Base-by-base conservation (phyloP, 2,888 invertebrate species). In the Ophraella communa region DNA sequence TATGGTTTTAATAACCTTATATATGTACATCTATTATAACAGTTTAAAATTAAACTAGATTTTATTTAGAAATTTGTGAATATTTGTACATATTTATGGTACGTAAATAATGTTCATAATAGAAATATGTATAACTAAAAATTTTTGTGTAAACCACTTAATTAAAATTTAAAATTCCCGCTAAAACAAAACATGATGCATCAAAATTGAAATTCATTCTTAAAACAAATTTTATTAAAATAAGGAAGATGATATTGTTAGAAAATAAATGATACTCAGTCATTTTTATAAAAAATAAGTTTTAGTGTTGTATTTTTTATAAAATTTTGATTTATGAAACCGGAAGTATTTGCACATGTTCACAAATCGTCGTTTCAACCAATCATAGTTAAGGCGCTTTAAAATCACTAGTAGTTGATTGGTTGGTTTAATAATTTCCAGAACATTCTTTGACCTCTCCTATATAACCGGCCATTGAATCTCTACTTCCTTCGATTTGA, bases 401-500 rank as follows among this genome's bases (percentile, higher is more conserved):
- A 17, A 11, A 27, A 47, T 44, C 57, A 65, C 59, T 54, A 62
- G 58, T 49, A 44, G 67, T 35, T 71, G 61, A 79, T 80, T 80
- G 80, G 80, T 69, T 55, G 61, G 20, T 24, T 21, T 17, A 39
- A 71, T 67, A 78, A 65, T 59, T 82, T 82, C 82, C 79, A 77
- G 81, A 81, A 80, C 67, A 69, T 68, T 72, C 75, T 71, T 64
- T 70, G 76, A 70, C 70, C 64, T 64, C n/a, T n/a, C 67, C 66
- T 79, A 81, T 81, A 81, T 70, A 82, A 78, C 74, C 80, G 70
- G 79, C 79, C 79, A 79, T 79, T 72, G 72, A 73, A 56, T 14
- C 1, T 39, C 59, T 62, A 62, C 55, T 62, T 70, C 67, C 59
- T 66, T 67, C 73, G 78, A 80, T 80, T 81, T 77, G 77, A 74